phyloP scores from a whole-genome alignment of 2,888 invertebrate species.

The Chaitophorus viminalis region DNA sequence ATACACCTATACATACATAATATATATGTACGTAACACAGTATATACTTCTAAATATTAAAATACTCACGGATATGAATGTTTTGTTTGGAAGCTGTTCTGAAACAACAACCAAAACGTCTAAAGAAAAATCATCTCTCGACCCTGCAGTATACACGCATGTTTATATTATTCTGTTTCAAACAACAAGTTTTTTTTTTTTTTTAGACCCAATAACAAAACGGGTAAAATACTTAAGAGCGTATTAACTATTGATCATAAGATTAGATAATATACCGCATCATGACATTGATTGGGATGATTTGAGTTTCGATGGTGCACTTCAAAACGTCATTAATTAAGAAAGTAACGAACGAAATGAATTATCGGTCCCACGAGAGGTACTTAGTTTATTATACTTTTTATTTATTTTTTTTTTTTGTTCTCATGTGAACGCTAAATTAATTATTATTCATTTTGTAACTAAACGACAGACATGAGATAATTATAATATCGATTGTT shows the following conservation, averaged over 20 bases:
- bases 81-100: too few relatives aligned
- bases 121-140: too few relatives aligned
- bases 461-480: background rate
- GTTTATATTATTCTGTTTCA: too few relatives aligned
- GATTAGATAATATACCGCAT: background rate
- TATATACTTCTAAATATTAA: too few relatives aligned
- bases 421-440: background rate
- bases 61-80: too few relatives aligned
- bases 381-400: too few relatives aligned
- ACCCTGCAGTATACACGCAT: too few relatives aligned
- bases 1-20: too few relatives aligned
- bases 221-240: background rate
- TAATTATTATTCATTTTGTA: background rate
- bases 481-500: background rate
- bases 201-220: background rate
- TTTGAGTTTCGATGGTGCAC: background rate
- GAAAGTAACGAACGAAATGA: background rate
- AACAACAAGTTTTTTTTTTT: too few relatives aligned
- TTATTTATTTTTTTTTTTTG: background rate
- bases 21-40: too few relatives aligned
- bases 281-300: background rate
- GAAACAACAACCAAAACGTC: too few relatives aligned
- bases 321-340: constrained; percentile 13
- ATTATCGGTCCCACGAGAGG: background rate
- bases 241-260: background rate